A percentile compares a stretch with the other conserved stretches of the same genome.
Evolutionary conservation across 1,140 invertebrate species (phyloP).

Genomic region (Antheraea mylitta): DNA sequence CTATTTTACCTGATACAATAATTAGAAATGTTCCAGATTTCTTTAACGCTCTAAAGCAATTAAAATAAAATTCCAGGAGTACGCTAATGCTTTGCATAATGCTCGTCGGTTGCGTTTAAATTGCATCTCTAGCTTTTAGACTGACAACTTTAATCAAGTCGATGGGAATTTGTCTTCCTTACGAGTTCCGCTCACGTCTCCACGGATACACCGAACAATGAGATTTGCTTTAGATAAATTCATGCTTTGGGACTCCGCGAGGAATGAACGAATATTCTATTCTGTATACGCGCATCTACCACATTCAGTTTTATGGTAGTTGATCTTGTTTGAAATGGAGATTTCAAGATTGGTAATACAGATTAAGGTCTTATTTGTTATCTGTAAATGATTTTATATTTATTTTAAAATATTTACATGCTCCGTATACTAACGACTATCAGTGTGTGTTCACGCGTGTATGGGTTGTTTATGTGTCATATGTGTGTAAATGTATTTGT

Average conservation of each 20-base stretch:
- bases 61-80: not conserved
- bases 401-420: too few species aligned
- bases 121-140: slow-evolving; percentile 48
- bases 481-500: too few species aligned
- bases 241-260: slow-evolving; percentile 31
- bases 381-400: too few species aligned
- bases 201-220: slow-evolving; percentile 50
- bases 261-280: slow-evolving; percentile 26
- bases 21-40: too few species aligned
- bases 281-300: slow-evolving; percentile 21
- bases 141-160: slow-evolving; percentile 71
- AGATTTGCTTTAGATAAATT: slow-evolving; percentile 62
- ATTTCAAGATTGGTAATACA: not conserved
- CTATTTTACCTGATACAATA: not conserved
- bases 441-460: too few species aligned
- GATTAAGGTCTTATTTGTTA: too few species aligned
- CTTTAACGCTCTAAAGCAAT: not conserved
- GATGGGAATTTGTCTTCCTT: slow-evolving; percentile 69
- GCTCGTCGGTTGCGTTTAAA: slow-evolving; percentile 36
- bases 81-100: not conserved
- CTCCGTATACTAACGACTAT: too few species aligned
- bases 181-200: slow-evolving; percentile 57
- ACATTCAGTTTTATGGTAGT: slow-evolving; percentile 13
- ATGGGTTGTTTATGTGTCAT: too few species aligned
- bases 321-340: not conserved